These are phyloP conservation scores for Vanacampus margaritifer DNA, from an alignment of 2,113 vertebrate genomes.

Conservation along the genomic window DNA sequence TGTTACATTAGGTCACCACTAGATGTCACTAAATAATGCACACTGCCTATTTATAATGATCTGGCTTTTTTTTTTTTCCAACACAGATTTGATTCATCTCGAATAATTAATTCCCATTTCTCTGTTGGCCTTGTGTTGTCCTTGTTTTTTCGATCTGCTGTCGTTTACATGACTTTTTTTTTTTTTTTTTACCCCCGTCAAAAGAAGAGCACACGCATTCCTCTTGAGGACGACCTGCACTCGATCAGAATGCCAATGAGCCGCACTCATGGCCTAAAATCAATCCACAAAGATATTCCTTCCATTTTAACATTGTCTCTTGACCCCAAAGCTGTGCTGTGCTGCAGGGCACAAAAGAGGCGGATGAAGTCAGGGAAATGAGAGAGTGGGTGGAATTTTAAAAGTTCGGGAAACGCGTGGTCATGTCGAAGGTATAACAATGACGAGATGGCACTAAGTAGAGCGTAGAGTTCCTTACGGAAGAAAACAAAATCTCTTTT, in stretches of 20 bases:
- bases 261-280: conserved; percentile 38
- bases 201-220: conserved; percentile 18
- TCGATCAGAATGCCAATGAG: conserved; percentile 45
- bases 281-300: conserved; percentile 51
- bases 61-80: no score
- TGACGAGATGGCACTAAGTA: neutral
- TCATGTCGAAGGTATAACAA: neutral
- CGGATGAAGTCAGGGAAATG: conserved; percentile 35
- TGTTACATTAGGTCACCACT: no score
- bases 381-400: conserved; percentile 34
- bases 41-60: no score
- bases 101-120: neutral
- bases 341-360: conserved; percentile 40
- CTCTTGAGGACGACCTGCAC: conserved; percentile 19
- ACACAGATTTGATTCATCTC: neutral
- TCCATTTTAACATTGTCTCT: conserved; percentile 43
- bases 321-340: conserved; percentile 29
- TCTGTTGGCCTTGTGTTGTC: neutral
- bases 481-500: no score
- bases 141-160: conserved; percentile 16
- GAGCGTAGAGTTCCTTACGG: neutral
- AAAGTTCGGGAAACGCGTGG: conserved; percentile 12
- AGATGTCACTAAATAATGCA: no score
- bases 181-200: conserved; percentile 4
- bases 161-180: conserved; percentile 14